Base-by-base conservation (phyloP, 1,140 invertebrate genomes). In the Branchinecta lindahli region DNA sequence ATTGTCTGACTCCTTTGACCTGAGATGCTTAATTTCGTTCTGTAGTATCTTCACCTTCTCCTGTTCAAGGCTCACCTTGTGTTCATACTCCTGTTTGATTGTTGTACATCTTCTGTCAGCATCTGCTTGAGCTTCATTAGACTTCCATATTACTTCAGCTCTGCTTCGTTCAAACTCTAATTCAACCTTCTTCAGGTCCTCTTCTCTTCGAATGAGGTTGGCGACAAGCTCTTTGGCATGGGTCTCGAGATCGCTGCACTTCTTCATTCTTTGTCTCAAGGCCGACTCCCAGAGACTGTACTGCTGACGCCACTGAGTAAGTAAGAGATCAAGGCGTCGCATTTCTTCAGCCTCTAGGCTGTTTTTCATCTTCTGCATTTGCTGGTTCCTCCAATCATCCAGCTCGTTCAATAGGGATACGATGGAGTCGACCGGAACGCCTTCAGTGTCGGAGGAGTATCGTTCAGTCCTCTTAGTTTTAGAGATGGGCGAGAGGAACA, bases 31-130 rank as follows among this genome's bases (percentile, higher is more conserved):
- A 61, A 61, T 61, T 61, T 61, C 52, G 18, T 61, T 61, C 18
- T 61, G 52, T 61, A 61, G 18, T 15, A 61, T 61, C 18, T 61
- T 61, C 52, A 61, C 52, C 18, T 61, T 61, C 18, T 61, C 52
- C 52, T 15, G 12, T 6, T 61, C 52, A 15, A 61, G 52, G 4
- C 18, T 61, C 12, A 61, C 12, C 18, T 61, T 61, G 18, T 15
- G 52, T 15, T 61, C 52, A 6, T 15, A 61, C 12, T 61, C 52
- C 18, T 12, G 18, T 20, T 61, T 61, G 4, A 61, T 12, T 61
- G 12, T 61, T 20, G 12, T 6, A 61, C 52, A 61, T 61, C 52
- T 12, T 61, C 18, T 20, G 18, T 61, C 52, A 61, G 12, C 18
- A 15, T 61, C 52, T 15, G 52, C 52, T 15, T 61, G 52, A 12